phyloP scores from a whole-genome alignment of 2,797 vertebrate species.

The Chloroceryle amazona region DNA sequence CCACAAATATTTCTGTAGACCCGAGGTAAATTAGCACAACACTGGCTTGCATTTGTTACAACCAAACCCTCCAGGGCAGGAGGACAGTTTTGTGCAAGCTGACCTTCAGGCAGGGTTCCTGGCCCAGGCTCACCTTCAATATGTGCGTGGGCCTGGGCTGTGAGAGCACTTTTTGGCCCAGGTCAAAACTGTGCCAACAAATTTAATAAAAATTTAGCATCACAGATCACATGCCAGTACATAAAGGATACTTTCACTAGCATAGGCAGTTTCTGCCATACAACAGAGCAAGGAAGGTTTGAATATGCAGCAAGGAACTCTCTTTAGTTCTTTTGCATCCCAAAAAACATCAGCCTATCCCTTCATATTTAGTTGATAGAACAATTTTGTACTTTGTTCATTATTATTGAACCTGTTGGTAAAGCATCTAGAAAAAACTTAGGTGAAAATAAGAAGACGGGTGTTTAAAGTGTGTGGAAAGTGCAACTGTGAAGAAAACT shows the following conservation, averaged over 20 bases:
- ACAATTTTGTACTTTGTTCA: background rate
- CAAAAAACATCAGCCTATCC: background rate
- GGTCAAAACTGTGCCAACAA: background rate
- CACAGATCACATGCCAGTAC: background rate
- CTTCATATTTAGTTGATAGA: background rate
- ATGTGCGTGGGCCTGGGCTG: background rate
- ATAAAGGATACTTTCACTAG: background rate
- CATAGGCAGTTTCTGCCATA: background rate
- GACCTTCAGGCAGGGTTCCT: accelerated
- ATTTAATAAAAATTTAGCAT: background rate
- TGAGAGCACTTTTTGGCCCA: background rate
- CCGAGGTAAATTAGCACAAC: background rate
- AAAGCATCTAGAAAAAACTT: background rate
- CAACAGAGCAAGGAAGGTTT: background rate
- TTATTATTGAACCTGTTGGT: background rate
- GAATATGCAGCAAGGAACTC: background rate
- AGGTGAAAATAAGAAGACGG: background rate
- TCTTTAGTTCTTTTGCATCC: background rate
- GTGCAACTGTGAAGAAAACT: background rate
- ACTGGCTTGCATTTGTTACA: background rate
- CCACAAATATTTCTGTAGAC: background rate
- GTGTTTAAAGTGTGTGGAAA: background rate
- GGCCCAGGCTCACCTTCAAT: background rate
- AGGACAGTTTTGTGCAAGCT: background rate
- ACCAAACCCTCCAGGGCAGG: accelerated